Base-by-base conservation (phyloP, 2,113 vertebrate genomes). In the Paracanthobrama guichenoti region DNA sequence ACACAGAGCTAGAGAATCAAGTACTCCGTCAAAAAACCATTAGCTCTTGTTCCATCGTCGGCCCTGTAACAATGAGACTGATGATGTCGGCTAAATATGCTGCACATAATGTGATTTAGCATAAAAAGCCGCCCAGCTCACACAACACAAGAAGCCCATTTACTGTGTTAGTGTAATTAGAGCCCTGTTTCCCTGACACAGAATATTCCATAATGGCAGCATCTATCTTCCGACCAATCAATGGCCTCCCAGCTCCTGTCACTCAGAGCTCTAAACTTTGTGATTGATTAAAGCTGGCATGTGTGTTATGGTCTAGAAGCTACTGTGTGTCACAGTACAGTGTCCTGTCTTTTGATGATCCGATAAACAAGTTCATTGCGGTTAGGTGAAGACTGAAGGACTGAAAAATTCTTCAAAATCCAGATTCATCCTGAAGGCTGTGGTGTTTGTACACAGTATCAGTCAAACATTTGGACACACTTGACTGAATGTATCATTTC, bases 161-260 rank as follows among this genome's bases (percentile, higher is more conserved):
- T 80, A 80, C 48, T 55, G 67, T 44, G 35, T 59, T 79, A 66
- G 82, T 86, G 71, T 88, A 62, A 90, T 83, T 86, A 77, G 72
- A 81, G 44, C 44, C 24, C 62, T 14, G 77, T 83, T 89, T 89
- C 74, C 83, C 85, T 83, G 85, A 87, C 71, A 85, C 35, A 64
- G 59, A 86, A 75, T 84, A 88, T 87, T 88, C 85, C 77, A 39
- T 84, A 90, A 86, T 60, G 18, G 84, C 78, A 72, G 84, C 86
- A 91, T 88, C 82, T 67, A 88, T 91, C 88, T 84, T 72, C 59
- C 35, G 7, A 83, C 44, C 81, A 85, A 90, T 87, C 89, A 75
- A 86, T 86, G 73, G 75, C 48, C 83, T 83, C 59, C 55, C 57
- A 88, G 86, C 78, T 84, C 8, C 48, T 81, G 79, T 82, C 46